Evolutionary conservation across 2,797 vertebrate genomes (phyloP).

Genomic region (Austrolebias charrua): DNA sequence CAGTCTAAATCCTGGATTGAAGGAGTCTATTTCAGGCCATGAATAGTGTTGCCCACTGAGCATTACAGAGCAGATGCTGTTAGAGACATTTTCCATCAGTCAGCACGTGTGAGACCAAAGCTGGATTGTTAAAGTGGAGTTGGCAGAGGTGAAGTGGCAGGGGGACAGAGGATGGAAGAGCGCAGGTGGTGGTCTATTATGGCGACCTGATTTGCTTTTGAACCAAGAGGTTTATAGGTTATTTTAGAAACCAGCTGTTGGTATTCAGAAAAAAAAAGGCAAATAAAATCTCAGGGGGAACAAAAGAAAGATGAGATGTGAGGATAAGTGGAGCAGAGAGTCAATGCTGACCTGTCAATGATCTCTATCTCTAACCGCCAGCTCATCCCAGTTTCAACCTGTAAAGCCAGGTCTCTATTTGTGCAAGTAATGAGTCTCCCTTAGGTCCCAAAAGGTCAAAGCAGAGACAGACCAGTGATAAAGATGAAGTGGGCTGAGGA

Average conservation of each 20-base stretch:
- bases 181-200: slow-evolving; percentile 67
- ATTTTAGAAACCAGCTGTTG: slow-evolving; percentile 62
- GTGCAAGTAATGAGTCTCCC: slow-evolving; percentile 65
- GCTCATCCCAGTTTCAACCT: slow-evolving; percentile 39
- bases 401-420: slow-evolving; percentile 62
- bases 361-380: slow-evolving; percentile 24
- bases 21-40: slow-evolving; percentile 42
- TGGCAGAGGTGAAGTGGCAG: slow-evolving; percentile 42
- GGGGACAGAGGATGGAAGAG: slow-evolving; percentile 42
- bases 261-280: slow-evolving; percentile 45
- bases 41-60: slow-evolving; percentile 55
- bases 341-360: slow-evolving; percentile 19
- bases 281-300: slow-evolving; percentile 25
- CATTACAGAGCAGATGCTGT: slow-evolving; percentile 72
- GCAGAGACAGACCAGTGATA: slow-evolving; percentile 65
- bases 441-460: slow-evolving; percentile 56
- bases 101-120: slow-evolving; percentile 64
- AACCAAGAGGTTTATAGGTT: slow-evolving; percentile 54
- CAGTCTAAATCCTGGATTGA: slow-evolving; percentile 31
- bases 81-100: slow-evolving; percentile 72
- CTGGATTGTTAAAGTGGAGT: slow-evolving; percentile 37
- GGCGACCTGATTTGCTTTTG: slow-evolving; percentile 56
- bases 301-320: slow-evolving; percentile 14
- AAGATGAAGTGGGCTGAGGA: slow-evolving; percentile 65
- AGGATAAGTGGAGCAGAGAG: slow-evolving; percentile 17